Percentiles rank a stretch among this genome's conserved stretches.
Conservation (phyloP, 2,113 vertebrate genomes). For the Cyprinodon brontotheroides region DNA sequence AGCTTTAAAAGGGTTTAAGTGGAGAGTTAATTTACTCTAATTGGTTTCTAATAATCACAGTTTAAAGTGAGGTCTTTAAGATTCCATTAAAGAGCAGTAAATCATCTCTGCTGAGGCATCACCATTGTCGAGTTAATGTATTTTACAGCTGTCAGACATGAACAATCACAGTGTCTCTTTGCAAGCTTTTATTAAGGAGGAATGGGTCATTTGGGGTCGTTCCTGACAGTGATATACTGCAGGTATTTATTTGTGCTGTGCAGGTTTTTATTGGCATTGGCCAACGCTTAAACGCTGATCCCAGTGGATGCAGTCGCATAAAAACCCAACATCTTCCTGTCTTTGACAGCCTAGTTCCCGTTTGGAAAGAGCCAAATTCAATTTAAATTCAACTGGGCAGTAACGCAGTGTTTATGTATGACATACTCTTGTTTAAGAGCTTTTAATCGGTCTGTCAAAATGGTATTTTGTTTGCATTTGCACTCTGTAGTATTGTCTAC, state of each 20-base stretch:
- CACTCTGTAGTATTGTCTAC: slow-evolving; percentile 50
- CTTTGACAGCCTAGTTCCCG: slow-evolving; percentile 49
- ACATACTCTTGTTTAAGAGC: slow-evolving; percentile 35
- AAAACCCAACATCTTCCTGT: slow-evolving; percentile 46
- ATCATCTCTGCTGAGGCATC: slow-evolving; percentile 6
- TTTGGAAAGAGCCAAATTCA: slow-evolving; percentile 44
- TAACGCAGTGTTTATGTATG: slow-evolving; percentile 43
- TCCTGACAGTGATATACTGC: slow-evolving; percentile 59
- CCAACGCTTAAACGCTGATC: slow-evolving; percentile 38
- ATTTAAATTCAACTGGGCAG: slow-evolving; percentile 32
- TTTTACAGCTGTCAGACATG: slow-evolving; percentile 53
- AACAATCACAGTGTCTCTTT: slow-evolving; percentile 25
- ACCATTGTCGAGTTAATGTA: slow-evolving; percentile 16
- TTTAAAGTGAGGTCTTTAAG: slow-evolving; percentile 20
- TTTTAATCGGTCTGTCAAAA: slow-evolving; percentile 35
- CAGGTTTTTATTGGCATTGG: slow-evolving; percentile 60
- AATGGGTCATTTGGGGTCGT: slow-evolving; percentile 58
- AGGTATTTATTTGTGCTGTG: slow-evolving; percentile 59
- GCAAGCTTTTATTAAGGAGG: slow-evolving; percentile 50
- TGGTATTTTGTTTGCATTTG: slow-evolving; percentile 48
- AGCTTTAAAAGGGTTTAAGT: slow-evolving; percentile 29
- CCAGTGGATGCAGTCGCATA: slow-evolving; percentile 44
- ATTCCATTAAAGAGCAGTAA: slow-evolving; percentile 9
- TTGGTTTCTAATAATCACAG: slow-evolving; percentile 33
- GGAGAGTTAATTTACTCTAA: slow-evolving; percentile 39